Percentiles rank a stretch among this genome's conserved stretches.
Conservation (phyloP, 2,797 vertebrate species). For the Heterohyrax brucei region DNA sequence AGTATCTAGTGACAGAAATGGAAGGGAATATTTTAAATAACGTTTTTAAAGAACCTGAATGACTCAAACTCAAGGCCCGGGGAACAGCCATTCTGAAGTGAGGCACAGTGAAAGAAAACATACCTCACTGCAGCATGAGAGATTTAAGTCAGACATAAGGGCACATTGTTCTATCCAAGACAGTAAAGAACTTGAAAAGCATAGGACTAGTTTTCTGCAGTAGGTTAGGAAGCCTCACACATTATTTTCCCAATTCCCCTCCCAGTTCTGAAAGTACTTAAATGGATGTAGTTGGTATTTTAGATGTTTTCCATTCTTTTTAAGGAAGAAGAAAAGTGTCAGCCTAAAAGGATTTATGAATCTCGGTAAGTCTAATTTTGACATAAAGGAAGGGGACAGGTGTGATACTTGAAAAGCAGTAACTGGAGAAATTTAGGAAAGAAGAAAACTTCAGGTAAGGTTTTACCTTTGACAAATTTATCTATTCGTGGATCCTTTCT, state of each 20-base stretch:
- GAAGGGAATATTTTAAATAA: slow-evolving; percentile 29
- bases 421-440: slow-evolving; percentile 12
- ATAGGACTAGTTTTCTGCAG: slow-evolving; percentile 1
- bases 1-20: slow-evolving; percentile 13
- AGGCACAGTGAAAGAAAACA: neutral
- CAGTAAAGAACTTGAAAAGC: neutral
- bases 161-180: neutral
- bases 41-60: neutral
- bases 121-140: neutral
- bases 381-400: neutral
- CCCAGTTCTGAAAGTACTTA: neutral
- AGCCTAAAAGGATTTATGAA: slow-evolving; percentile 9
- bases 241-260: slow-evolving; percentile 8
- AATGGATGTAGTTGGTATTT: neutral
- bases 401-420: slow-evolving; percentile 27
- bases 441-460: slow-evolving; percentile 17
- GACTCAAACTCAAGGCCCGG: neutral
- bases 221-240: neutral
- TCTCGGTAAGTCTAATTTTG: neutral
- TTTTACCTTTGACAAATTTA: neutral
- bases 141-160: slow-evolving; percentile 4
- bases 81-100: neutral
- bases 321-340: slow-evolving; percentile 15
- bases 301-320: slow-evolving; percentile 59
- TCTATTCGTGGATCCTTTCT: slow-evolving; percentile 31